Evolutionary conservation across 2,113 vertebrate genomes (phyloP), one percentile per base, ranked within the genome.

Genomic region (Rhineura floridana): DNA sequence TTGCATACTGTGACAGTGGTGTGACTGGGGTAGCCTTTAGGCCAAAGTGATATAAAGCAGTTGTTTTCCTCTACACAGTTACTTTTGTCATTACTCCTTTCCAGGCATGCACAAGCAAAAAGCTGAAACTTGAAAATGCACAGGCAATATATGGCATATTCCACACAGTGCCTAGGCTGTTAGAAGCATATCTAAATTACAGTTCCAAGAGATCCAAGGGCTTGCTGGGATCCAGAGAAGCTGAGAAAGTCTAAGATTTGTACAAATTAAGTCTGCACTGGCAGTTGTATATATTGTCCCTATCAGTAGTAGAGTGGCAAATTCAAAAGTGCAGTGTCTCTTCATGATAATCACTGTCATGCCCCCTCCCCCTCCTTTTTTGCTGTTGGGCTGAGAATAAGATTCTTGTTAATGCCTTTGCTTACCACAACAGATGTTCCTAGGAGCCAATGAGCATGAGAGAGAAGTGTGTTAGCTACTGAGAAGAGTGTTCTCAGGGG

Each of bases 1-100:
- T 94, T 95, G 91, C 88, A 93, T 90, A 89, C 88, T 94, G 89
- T 94, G 91, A 95, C 94, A 91, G 91, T 88, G 87, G 79, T 93
- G 89, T 83, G 94, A 95, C 92, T 4, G 0, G 92, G 81, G 25
- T 55, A 39, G 23, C 25, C 9, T 73, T 84, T 39, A 8, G 50
- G 52, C 25, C 52, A 73, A 39, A 42, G 55, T 39, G 5, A 25
- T 62, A 3, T 42, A 28, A 81, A 70, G n/a, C 15, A 36, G n/a
- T 80, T 70, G 48, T 52, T 73, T 42, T 73, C 33, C 36, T 55
- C 36, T 36, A 28, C 28, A 81, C 21, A 23, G n/a, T 39, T 39
- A 44, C 62, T 83, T 83, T 42, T 65, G 28, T 50, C 48, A 46
- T 46, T 46, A 44, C 46, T 83, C 15, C 6, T 67, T 46, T 30